Percentiles rank a stretch among this genome's conserved stretches.
phyloP scores from a whole-genome alignment of 2,797 vertebrate species.

The Dallia pectoralis region DNA sequence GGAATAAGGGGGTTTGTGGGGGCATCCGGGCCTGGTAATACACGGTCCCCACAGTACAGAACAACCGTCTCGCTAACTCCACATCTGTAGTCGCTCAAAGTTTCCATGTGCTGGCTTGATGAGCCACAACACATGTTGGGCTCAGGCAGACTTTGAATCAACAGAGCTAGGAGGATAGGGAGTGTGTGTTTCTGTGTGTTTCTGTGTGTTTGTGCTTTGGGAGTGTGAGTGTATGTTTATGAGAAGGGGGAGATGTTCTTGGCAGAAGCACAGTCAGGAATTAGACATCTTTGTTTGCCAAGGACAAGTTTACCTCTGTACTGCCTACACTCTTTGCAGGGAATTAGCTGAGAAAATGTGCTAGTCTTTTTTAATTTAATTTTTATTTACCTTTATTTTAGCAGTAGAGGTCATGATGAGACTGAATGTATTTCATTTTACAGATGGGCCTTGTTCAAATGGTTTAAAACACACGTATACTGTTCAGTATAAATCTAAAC shows the following conservation, averaged over 20 bases:
- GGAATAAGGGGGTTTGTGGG: conserved; percentile 54
- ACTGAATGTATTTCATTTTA: no score
- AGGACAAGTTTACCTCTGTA: conserved; percentile 71
- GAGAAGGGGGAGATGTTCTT: conserved; percentile 69
- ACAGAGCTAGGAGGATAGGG: conserved; percentile 5
- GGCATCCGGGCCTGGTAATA: conserved; percentile 53
- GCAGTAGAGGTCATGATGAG: no score
- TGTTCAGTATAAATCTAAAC: no score
- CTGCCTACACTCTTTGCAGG: conserved; percentile 71
- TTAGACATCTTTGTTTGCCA: conserved; percentile 67
- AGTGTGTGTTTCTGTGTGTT: conserved; percentile 19
- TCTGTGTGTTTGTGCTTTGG: conserved; percentile 35
- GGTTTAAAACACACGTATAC: no score
- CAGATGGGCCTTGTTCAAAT: no score
- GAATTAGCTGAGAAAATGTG: conserved; percentile 53
- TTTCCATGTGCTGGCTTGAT: conserved; percentile 76
- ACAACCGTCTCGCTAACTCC: conserved; percentile 14
- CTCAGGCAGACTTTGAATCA: conserved; percentile 45
- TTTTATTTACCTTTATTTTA: conserved; percentile 6
- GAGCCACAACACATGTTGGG: conserved; percentile 72
- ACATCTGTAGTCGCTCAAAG: conserved; percentile 75
- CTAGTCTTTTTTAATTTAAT: conserved; percentile 30
- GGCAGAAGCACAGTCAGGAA: conserved; percentile 63
- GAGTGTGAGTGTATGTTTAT: conserved; percentile 52
- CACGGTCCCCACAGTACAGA: conserved; percentile 7